Conservation (phyloP, 2,888 invertebrate genomes). For the Ormyrus labotus region DNA sequence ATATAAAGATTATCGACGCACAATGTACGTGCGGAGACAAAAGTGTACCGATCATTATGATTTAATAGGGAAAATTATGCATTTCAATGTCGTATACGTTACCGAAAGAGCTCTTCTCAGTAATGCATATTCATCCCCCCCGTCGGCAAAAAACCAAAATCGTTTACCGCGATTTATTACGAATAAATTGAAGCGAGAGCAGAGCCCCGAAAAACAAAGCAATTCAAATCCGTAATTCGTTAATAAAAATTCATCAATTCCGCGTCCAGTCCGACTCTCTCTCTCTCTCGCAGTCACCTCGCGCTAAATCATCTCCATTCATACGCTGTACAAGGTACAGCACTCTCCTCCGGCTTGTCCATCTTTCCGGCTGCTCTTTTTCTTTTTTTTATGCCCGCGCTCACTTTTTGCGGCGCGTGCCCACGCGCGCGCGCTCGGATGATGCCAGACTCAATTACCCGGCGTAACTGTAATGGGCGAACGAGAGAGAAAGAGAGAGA, state of each 20-base stretch:
- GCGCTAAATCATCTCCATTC: neutral
- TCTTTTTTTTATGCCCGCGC: slow-evolving; percentile 39
- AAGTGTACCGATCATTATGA: no score
- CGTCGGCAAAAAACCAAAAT: no score
- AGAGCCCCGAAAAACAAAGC: neutral
- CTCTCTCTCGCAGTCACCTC: slow-evolving; percentile 35
- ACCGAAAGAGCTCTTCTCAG: no score
- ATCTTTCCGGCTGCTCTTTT: slow-evolving; percentile 4
- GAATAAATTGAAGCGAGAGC: no score
- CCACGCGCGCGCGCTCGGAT: neutral
- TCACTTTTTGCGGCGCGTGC: slow-evolving; percentile 33
- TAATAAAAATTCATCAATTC: slow-evolving; percentile 40
- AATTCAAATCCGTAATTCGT: slow-evolving; percentile 20
- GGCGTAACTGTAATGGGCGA: slow-evolving; percentile 49
- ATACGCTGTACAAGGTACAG: slow-evolving; percentile 12
- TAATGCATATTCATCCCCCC: no score
- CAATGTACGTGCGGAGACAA: no score
- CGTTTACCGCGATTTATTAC: no score
- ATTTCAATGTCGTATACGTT: no score
- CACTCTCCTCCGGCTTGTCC: neutral
- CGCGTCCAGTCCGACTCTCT: slow-evolving; percentile 31
- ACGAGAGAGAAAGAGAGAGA: neutral
- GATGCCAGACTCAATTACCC: slow-evolving; percentile 37
- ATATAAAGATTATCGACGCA: no score
- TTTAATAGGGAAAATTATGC: no score